Conservation (phyloP, 2,888 invertebrate genomes). For the Chrysomela aeneicollis region DNA sequence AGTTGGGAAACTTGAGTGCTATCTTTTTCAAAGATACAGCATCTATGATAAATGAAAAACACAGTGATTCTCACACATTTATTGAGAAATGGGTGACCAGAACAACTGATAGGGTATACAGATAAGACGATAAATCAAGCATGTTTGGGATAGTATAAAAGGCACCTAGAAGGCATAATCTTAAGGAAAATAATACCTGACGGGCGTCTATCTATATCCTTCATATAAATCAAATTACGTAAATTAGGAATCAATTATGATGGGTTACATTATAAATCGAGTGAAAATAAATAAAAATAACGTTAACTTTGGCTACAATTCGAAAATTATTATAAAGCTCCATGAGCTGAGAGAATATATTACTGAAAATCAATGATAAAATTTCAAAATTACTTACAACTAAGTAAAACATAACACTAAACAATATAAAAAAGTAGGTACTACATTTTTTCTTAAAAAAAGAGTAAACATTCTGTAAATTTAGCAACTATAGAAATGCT, state of each 20-base stretch:
- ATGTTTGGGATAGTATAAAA: constrained; percentile 37
- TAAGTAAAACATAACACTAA: constrained; percentile 37
- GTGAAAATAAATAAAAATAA: constrained; percentile 57
- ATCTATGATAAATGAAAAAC: constrained; percentile 1
- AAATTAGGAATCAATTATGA: constrained; percentile 30
- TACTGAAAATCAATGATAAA: constrained; percentile 47
- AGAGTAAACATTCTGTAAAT: constrained; percentile 26
- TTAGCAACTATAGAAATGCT: constrained; percentile 38
- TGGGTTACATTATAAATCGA: constrained; percentile 39
- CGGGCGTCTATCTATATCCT: constrained; percentile 18
- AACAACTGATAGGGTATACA: constrained; percentile 38
- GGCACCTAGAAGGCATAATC: constrained; percentile 41
- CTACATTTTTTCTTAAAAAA: constrained; percentile 33
- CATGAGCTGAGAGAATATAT: constrained; percentile 52
- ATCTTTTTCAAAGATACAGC: too few species aligned
- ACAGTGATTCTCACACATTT: constrained; percentile 53
- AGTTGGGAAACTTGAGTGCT: too few species aligned
- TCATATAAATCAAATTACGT: constrained; percentile 19
- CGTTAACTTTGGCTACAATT: constrained; percentile 61
- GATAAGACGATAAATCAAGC: constrained; percentile 24
- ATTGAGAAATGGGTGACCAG: constrained; percentile 54
- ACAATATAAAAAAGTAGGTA: constrained; percentile 39
- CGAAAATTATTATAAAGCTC: constrained; percentile 51
- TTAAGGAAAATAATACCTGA: constrained; percentile 23
- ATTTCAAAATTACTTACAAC: constrained; percentile 30